phyloP scores from a whole-genome alignment of 2,888 invertebrate species.

The Scaptomyza polygonia region DNA sequence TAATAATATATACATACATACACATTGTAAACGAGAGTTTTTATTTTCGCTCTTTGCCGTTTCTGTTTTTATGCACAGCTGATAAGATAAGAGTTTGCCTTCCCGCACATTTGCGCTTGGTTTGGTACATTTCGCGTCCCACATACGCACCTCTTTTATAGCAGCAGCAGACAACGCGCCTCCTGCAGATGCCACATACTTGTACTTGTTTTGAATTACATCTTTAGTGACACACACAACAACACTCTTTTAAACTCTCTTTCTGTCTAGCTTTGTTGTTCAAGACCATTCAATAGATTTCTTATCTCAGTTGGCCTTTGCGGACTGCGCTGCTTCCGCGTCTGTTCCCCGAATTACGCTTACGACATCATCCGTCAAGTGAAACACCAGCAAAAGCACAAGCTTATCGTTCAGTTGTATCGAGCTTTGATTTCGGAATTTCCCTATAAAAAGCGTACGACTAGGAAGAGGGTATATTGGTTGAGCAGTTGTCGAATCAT shows the following conservation, averaged over 20 bases:
- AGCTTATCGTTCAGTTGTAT: constrained; percentile 21
- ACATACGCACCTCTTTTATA: constrained; percentile 36
- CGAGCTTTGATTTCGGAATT: constrained; percentile 12
- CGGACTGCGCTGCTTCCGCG: constrained; percentile 1
- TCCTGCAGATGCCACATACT: constrained; percentile 9
- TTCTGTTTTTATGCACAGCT: constrained; percentile 50
- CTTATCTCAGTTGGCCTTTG: constrained; percentile 39
- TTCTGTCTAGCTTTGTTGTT: background rate
- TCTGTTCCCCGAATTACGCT: constrained; percentile 26
- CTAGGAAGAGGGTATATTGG: background rate
- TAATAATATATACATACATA: too few relatives aligned
- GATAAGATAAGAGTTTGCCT: constrained; percentile 69
- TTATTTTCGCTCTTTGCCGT: constrained; percentile 44
- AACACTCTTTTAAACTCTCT: background rate
- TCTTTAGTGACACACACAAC: background rate
- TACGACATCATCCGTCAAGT: constrained; percentile 24
- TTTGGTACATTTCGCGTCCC: constrained; percentile 61
- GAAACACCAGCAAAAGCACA: constrained; percentile 1
- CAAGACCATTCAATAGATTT: background rate
- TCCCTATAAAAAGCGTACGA: background rate
- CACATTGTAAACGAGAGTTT: constrained; percentile 26
- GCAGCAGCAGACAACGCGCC: constrained; percentile 34
- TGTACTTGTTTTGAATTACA: background rate
- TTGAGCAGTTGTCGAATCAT: background rate
- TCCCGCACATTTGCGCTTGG: constrained; percentile 27